These are phyloP conservation scores for Oikopleura dioica DNA, from an alignment of 23 tunicate species.

Conservation along the genomic window DNA sequence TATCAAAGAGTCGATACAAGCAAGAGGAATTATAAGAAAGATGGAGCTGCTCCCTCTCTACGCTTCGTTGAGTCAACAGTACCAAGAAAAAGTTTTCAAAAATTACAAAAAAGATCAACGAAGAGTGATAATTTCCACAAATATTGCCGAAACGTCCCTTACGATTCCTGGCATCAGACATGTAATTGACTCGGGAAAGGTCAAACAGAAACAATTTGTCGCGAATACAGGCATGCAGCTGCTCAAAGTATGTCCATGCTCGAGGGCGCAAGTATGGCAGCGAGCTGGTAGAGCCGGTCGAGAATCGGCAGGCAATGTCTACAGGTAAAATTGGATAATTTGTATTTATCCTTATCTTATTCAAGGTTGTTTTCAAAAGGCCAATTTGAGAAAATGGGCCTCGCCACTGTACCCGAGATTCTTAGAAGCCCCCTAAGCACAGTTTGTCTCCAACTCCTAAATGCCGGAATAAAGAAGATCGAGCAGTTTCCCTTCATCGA, in stretches of 20 bases:
- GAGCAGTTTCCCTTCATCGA: not conserved
- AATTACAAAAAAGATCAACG: too few species aligned
- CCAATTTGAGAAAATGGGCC: not conserved
- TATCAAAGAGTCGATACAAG: not conserved
- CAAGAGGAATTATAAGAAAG: not conserved
- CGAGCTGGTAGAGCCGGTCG: slow-evolving; percentile 10
- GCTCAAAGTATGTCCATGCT: not conserved
- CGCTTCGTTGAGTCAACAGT: too few species aligned
- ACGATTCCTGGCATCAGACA: slow-evolving; percentile 85
- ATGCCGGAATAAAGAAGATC: not conserved
- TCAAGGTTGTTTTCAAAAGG: not conserved
- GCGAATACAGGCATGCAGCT: not conserved
- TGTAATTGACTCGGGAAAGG: slow-evolving; percentile 84
- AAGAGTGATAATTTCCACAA: slow-evolving; percentile 35
- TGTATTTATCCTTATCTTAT: too few species aligned
- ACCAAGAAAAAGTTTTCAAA: too few species aligned
- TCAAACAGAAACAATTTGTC: slow-evolving; percentile 23
- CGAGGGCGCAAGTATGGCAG: slow-evolving; percentile 2
- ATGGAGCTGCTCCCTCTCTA: too few species aligned
- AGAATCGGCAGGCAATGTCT: not conserved
- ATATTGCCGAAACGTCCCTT: slow-evolving; percentile 91
- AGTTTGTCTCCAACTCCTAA: not conserved
- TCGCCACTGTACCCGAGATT: not conserved
- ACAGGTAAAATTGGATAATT: too few species aligned
- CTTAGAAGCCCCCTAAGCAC: not conserved